A percentile compares a stretch with the other conserved stretches of the same genome.
phyloP scores from a whole-genome alignment of 2,888 invertebrate genomes.

The Ophonus ardosiacus region DNA sequence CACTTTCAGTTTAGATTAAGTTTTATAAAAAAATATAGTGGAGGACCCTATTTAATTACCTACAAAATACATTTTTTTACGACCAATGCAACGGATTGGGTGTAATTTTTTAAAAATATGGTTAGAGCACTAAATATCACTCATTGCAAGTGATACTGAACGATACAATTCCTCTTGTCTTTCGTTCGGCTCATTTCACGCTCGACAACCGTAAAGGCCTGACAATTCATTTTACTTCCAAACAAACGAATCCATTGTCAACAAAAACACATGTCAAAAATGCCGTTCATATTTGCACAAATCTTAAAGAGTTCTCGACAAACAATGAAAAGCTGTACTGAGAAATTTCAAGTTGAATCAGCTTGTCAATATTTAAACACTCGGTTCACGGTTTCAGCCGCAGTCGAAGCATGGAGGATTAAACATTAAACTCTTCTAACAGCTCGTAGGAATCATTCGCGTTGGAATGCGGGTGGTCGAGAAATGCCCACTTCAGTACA shows the following conservation, averaged over 20 bases:
- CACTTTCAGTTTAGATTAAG: no score
- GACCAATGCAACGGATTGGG: no score
- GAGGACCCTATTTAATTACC: no score
- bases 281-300: constrained; percentile 48
- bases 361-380: constrained; percentile 59
- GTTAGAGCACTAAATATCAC: background rate
- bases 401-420: constrained; percentile 48
- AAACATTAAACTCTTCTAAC: constrained; percentile 28
- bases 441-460: constrained; percentile 17
- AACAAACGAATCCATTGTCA: constrained; percentile 44
- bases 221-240: constrained; percentile 38
- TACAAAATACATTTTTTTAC: no score
- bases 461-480: constrained; percentile 36
- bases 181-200: constrained; percentile 1
- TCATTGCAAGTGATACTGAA: background rate
- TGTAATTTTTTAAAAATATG: no score
- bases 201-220: constrained; percentile 10
- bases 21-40: no score
- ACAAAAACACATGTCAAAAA: constrained; percentile 49
- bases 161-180: background rate
- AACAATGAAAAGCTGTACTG: constrained; percentile 48
- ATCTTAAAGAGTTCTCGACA: constrained; percentile 47
- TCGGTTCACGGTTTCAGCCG: constrained; percentile 20
- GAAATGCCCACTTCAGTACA: constrained; percentile 10
- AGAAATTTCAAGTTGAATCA: constrained; percentile 49